Conservation (phyloP, 2,797 vertebrate genomes). For the Echeneis naucrates region DNA sequence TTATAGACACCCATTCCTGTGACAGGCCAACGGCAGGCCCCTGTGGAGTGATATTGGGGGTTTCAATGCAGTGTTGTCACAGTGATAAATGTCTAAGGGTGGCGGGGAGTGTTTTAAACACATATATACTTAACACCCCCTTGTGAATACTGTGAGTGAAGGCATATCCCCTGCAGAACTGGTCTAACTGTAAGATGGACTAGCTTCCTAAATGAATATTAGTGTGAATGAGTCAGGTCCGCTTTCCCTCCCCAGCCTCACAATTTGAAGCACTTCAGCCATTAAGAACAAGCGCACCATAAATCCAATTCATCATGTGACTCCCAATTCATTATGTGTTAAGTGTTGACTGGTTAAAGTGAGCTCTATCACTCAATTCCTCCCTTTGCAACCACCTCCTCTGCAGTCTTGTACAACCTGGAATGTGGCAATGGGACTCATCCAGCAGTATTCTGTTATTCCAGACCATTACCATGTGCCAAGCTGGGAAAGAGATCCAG, state of each 20-base stretch:
- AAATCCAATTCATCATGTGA: constrained; percentile 78
- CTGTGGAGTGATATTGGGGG: constrained; percentile 84
- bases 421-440: constrained; percentile 73
- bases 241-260: constrained; percentile 38
- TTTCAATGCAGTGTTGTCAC: constrained; percentile 79
- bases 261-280: constrained; percentile 68
- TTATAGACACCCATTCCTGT: constrained; percentile 88
- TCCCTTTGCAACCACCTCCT: constrained; percentile 51
- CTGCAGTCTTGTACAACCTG: constrained; percentile 53
- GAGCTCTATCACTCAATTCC: constrained; percentile 67
- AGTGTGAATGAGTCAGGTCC: constrained; percentile 52
- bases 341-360: constrained; percentile 82
- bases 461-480: constrained; percentile 82
- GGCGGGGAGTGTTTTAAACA: constrained; percentile 82
- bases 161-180: constrained; percentile 55
- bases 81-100: constrained; percentile 86
- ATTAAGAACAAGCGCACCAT: constrained; percentile 67
- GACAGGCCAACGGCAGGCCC: constrained; percentile 84
- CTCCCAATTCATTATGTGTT: constrained; percentile 79
- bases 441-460: constrained; percentile 79
- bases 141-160: constrained; percentile 71
- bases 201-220: constrained; percentile 62
- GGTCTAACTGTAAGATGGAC: constrained; percentile 58
- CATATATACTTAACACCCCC: constrained; percentile 82
- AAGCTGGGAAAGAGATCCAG: constrained; percentile 77